Conservation (phyloP, 1,140 invertebrate species). For the Lasioglossum baleicum region DNA sequence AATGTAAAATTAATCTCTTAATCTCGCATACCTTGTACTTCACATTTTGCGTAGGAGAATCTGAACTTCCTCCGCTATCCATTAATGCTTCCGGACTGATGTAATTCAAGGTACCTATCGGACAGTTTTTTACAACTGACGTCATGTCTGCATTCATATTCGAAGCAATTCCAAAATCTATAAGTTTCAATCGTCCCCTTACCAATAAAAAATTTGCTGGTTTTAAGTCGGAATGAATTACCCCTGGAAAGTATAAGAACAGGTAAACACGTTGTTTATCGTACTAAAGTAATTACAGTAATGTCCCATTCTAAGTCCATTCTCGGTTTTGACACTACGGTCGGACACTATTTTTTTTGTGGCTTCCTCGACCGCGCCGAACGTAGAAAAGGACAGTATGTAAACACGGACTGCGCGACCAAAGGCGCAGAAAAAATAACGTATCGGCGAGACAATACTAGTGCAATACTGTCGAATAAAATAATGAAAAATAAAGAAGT, state of each 20-base stretch:
- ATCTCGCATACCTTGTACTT: conserved; percentile 73
- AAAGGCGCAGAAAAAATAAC: too few species aligned
- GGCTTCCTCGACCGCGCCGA: too few species aligned
- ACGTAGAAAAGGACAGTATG: too few species aligned
- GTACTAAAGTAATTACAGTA: not conserved
- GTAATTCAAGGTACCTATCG: conserved; percentile 95
- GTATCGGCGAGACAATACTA: too few species aligned
- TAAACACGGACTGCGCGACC: too few species aligned
- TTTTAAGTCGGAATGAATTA: conserved; percentile 98
- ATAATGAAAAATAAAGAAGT: too few species aligned
- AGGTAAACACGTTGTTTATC: not conserved
- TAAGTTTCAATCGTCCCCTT: conserved; percentile 92
- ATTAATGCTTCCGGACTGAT: conserved; percentile 96
- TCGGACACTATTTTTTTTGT: too few species aligned
- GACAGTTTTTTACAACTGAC: conserved; percentile 90
- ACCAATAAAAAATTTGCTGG: conserved; percentile 98
- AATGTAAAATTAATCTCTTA: not conserved
- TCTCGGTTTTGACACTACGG: too few species aligned
- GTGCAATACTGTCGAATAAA: too few species aligned
- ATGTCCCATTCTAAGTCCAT: too few species aligned
- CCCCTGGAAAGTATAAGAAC: conserved; percentile 82
- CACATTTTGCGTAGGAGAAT: conserved; percentile 73
- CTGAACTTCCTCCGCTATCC: conserved; percentile 77
- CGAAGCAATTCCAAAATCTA: conserved; percentile 99
- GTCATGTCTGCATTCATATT: conserved; percentile 93